Evolutionary conservation across 2,113 vertebrate species (phyloP), one percentile per base, ranked within the genome.

Genomic region (Myotis lucifugus): DNA sequence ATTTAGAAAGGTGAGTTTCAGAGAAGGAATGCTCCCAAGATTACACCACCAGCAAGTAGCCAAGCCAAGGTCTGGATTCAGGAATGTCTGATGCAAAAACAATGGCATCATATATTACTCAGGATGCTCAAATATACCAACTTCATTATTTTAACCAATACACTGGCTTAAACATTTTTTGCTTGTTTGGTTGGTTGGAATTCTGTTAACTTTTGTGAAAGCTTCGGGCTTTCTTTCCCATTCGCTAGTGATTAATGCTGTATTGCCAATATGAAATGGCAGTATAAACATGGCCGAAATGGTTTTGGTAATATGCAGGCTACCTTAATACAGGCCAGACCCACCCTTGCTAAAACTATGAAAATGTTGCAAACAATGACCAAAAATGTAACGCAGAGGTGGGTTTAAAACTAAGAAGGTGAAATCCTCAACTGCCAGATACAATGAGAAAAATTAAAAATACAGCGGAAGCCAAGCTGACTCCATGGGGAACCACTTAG

Each of bases 171-270:
- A 92, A 61, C 14, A 8, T 37, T 76, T 70, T 77, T 77, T 42
- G 52, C 18, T 52, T 66, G 6, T 27, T 67, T 81, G 15, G 67
- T 81, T 73, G 73, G 11, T 73, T 74, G 79, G 34, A 70, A 84
- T 87, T 76, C n/a, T 85, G 91, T 88, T 84, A 77, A 82, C 18
- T 72, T 70, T 48, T 48, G 32, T 70, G 90, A 90, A n/a, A 69
- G 59, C 40, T 56, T 82, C 5, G 1, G 48, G 34, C 6, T 90
- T 46, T 48, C 81, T 82, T 90, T 93, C 56, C 42, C 64, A 29
- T 72, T 29, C 48, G 15, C 42, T 64, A 34, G 34, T 50, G 42
- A 72, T 48, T 46, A 70, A 72, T 37, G 2, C 9, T 50, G 21
- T 23, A 0, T 10, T 27, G 8, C 50, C 34, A 48, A 12, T 6